Evolutionary conservation across 2,113 vertebrate genomes (phyloP).

Genomic region (Scomber japonicus): DNA sequence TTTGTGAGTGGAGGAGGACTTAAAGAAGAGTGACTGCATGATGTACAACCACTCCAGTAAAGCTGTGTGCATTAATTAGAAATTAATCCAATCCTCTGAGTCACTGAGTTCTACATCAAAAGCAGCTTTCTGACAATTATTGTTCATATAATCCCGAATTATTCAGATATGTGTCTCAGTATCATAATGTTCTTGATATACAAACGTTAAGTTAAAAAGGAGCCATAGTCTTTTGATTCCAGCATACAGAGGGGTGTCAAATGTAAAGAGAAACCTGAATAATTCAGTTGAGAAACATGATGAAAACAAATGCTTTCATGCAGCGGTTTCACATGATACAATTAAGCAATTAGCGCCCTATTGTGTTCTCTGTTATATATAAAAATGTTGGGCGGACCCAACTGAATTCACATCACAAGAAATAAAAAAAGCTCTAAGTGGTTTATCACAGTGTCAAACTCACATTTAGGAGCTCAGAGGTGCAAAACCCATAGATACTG

Average conservation of each 20-base stretch:
- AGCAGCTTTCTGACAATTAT: background rate
- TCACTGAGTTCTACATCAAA: background rate
- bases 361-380: background rate
- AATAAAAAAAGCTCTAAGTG: background rate
- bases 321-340: background rate
- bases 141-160: background rate
- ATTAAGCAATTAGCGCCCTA: background rate
- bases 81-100: background rate
- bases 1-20: too few species aligned
- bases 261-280: background rate
- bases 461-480: background rate
- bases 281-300: background rate
- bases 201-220: background rate
- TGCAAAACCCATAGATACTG: slow-evolving; percentile 10
- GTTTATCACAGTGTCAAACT: background rate
- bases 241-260: background rate
- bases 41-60: background rate
- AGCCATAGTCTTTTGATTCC: background rate
- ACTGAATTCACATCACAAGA: background rate
- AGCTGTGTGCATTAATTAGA: background rate
- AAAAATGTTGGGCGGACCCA: background rate
- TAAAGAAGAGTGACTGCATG: too few species aligned
- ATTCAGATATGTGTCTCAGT: background rate
- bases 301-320: background rate
- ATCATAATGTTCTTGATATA: background rate